Conservation (phyloP, 2,888 invertebrate genomes). For the Cryptocheilus praepositus region DNA sequence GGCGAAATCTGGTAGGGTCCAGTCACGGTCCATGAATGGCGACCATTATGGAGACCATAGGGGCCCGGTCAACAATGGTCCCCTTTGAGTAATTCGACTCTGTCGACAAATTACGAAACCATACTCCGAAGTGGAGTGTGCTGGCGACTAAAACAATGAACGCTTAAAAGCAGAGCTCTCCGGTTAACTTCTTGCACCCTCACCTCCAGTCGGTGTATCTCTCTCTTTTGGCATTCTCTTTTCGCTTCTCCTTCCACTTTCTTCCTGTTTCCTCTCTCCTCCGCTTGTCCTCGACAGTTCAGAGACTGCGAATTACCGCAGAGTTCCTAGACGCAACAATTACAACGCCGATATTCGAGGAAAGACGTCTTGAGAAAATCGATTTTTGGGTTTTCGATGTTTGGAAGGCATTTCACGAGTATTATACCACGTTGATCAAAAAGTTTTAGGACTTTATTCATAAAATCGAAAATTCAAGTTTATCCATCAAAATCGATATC, state of each 20-base stretch:
- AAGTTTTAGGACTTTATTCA: too few relatives aligned
- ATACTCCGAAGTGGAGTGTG: constrained; percentile 28
- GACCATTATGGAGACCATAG: constrained; percentile 59
- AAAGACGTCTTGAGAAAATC: constrained; percentile 14
- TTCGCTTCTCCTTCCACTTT: not conserved
- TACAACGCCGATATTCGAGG: constrained; percentile 22
- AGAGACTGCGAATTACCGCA: constrained; percentile 13
- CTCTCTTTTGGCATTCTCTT: constrained; percentile 4
- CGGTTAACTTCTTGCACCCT: constrained; percentile 28
- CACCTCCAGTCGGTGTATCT: not conserved
- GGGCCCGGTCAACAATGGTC: constrained; percentile 56
- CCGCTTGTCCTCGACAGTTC: not conserved
- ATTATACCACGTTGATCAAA: too few relatives aligned
- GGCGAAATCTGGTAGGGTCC: constrained; percentile 29
- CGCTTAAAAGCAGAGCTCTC: constrained; percentile 39
- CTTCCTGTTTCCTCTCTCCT: not conserved
- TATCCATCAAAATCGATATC: too few relatives aligned
- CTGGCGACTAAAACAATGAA: constrained; percentile 59
- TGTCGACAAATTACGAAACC: constrained; percentile 64
- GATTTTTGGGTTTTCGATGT: too few relatives aligned
- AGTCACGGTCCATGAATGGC: constrained; percentile 61
- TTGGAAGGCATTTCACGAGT: too few relatives aligned
- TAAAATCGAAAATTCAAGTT: too few relatives aligned
- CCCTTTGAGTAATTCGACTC: constrained; percentile 67
- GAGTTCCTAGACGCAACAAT: constrained; percentile 40